phyloP scores from a whole-genome alignment of 1,140 invertebrate genomes.

The Wiebesia pumilae region DNA sequence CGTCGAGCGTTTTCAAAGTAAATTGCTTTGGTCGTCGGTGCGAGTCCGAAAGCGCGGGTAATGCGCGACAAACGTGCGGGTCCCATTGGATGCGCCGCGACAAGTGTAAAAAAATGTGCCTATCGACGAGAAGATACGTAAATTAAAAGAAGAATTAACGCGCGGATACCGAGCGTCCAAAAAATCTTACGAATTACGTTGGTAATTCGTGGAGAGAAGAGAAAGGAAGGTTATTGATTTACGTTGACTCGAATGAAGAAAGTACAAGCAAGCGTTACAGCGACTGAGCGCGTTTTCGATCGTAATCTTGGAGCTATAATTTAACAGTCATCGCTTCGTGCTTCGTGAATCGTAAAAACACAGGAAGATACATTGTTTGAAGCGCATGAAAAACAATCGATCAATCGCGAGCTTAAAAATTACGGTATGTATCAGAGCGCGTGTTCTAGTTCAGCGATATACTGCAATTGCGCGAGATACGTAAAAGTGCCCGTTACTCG shows the following conservation, averaged over 20 bases:
- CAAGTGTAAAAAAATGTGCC: not conserved
- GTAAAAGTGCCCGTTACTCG: not conserved
- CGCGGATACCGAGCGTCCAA: too few relatives aligned
- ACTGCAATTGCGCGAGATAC: not conserved
- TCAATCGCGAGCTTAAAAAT: slow-evolving; percentile 20
- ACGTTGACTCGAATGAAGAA: slow-evolving; percentile 46
- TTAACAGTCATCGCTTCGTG: slow-evolving; percentile 47
- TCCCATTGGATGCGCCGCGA: not conserved
- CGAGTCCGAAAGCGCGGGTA: not conserved
- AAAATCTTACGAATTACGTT: not conserved
- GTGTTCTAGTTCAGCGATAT: not conserved
- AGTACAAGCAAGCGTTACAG: slow-evolving; percentile 29
- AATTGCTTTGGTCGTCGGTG: not conserved
- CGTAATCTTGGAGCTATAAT: slow-evolving; percentile 47
- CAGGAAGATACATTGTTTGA: slow-evolving; percentile 27
- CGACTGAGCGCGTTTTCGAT: slow-evolving; percentile 34
- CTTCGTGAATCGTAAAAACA: slow-evolving; percentile 39
- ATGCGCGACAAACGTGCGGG: slow-evolving; percentile 32
- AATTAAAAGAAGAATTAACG: too few relatives aligned
- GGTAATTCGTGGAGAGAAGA: slow-evolving; percentile 8
- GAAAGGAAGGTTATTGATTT: slow-evolving; percentile 54
- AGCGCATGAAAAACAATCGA: not conserved
- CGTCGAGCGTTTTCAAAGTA: slow-evolving; percentile 4
- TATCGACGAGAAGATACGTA: not conserved
- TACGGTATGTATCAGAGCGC: not conserved